phyloP scores from a whole-genome alignment of 2,888 invertebrate species.

The Machimus atricapillus region DNA sequence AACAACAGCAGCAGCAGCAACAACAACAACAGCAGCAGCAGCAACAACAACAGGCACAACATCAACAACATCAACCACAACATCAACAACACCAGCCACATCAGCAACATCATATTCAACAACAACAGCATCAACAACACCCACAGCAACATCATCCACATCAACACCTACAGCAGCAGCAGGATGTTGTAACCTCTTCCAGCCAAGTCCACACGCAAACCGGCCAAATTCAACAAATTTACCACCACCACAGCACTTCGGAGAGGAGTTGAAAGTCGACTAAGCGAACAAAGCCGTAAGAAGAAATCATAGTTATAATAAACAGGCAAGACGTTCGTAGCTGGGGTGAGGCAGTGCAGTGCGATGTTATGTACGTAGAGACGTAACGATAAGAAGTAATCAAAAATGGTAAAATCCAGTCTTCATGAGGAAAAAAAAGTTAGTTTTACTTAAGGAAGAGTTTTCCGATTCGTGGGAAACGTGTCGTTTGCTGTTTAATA shows the following conservation, averaged over 20 bases:
- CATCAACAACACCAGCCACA: conserved; percentile 61
- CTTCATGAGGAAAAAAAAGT: conserved; percentile 6
- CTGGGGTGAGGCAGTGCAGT: not conserved
- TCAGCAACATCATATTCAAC: conserved; percentile 50
- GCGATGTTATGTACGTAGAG: not conserved
- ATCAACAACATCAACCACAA: conserved; percentile 56
- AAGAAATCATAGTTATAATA: not conserved
- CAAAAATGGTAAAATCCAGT: conserved; percentile 27
- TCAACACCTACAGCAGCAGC: conserved; percentile 46
- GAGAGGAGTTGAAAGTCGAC: conserved; percentile 60
- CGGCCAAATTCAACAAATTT: conserved; percentile 60
- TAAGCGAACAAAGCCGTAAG: conserved; percentile 26
- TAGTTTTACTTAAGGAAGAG: conserved; percentile 19
- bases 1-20: conserved; percentile 50
- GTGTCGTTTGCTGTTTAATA: conserved; percentile 22
- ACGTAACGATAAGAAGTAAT: not conserved
- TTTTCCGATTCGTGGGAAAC: conserved; percentile 18
- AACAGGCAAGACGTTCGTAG: not conserved
- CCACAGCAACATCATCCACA: conserved; percentile 54
- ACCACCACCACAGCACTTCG: conserved; percentile 61
- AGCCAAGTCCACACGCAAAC: conserved; percentile 47
- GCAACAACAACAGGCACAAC: conserved; percentile 51
- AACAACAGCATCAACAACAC: conserved; percentile 54
- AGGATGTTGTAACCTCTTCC: conserved; percentile 39
- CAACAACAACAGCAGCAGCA: conserved; percentile 50